Conservation (phyloP, 2,888 invertebrate genomes). For the Pyrrhia umbra region DNA sequence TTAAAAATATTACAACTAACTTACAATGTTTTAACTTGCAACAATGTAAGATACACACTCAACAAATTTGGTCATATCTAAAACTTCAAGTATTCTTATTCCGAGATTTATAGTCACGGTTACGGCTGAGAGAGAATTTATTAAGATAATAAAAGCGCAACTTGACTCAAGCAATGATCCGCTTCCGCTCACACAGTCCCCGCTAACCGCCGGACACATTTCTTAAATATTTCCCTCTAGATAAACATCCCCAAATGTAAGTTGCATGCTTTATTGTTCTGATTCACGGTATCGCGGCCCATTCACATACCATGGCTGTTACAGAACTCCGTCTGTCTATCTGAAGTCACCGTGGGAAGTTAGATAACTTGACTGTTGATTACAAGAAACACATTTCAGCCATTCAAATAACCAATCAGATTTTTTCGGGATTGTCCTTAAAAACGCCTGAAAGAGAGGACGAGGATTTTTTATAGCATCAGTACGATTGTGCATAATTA, state of each 20-base stretch:
- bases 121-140: conserved; percentile 63
- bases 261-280: conserved; percentile 32
- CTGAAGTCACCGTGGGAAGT: conserved; percentile 2
- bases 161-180: conserved; percentile 74
- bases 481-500: too few relatives aligned
- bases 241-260: conserved; percentile 50
- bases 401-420: too few relatives aligned
- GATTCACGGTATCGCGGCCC: conserved; percentile 17
- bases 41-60: conserved; percentile 36
- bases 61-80: conserved; percentile 41
- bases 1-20: conserved; percentile 8
- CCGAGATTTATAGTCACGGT: conserved; percentile 58
- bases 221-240: conserved; percentile 45
- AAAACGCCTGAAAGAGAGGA: too few relatives aligned
- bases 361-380: not conserved
- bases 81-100: conserved; percentile 37
- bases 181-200: conserved; percentile 73
- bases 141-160: conserved; percentile 69
- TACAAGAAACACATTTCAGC: not conserved
- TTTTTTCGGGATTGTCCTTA: too few relatives aligned
- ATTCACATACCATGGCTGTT: conserved; percentile 19
- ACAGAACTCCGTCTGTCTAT: not conserved
- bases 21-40: conserved; percentile 2
- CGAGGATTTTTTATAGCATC: too few relatives aligned
- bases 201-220: conserved; percentile 32